Conservation (phyloP, 2,888 invertebrate genomes). For the Leuctra nigra region DNA sequence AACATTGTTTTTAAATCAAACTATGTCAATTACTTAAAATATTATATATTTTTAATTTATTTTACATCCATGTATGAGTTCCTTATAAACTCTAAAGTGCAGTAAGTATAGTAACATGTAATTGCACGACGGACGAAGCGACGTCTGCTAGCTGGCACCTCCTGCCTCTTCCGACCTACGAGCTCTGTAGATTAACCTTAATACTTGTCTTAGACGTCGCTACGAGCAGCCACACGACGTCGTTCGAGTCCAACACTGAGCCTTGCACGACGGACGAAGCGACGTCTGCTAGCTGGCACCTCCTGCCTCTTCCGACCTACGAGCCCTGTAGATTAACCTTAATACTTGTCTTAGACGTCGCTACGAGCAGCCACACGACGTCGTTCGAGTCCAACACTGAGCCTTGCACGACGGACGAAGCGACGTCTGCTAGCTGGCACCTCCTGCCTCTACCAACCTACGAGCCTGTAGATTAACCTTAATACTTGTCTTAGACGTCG, state of each 20-base stretch:
- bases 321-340: too few relatives aligned
- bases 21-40: too few relatives aligned
- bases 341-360: too few relatives aligned
- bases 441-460: constrained; percentile 37
- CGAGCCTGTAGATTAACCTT: too few relatives aligned
- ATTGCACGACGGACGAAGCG: constrained; percentile 27
- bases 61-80: not conserved
- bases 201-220: too few relatives aligned
- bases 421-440: constrained; percentile 25
- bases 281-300: constrained; percentile 27
- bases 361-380: constrained; percentile 36
- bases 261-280: constrained; percentile 29
- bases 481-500: too few relatives aligned
- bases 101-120: too few relatives aligned
- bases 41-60: not conserved
- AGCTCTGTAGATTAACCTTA: constrained; percentile 40
- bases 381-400: constrained; percentile 40
- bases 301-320: constrained; percentile 37
- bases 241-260: constrained; percentile 40
- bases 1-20: too few relatives aligned
- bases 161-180: constrained; percentile 38
- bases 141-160: constrained; percentile 26
- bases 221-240: constrained; percentile 36
- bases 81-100: too few relatives aligned
- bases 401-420: constrained; percentile 29